Evolutionary conservation across 1,140 invertebrate species (phyloP), one percentile per base, ranked within the genome.

Genomic region (Lordiphosa stackelbergi): DNA sequence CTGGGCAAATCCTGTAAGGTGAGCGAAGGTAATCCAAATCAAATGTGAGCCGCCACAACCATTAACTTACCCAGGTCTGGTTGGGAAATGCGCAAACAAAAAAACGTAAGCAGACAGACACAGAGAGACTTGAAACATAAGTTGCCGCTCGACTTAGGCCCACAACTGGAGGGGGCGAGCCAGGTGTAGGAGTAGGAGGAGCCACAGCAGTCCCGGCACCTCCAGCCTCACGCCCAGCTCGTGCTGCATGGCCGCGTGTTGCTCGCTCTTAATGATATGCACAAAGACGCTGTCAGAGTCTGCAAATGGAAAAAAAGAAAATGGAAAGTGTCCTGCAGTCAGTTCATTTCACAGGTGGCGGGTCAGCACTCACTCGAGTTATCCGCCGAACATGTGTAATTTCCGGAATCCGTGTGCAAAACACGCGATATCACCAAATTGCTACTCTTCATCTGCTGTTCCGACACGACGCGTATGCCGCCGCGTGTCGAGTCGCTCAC

Each of bases 401-500:
- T 96, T 12, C 95, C 95, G 5, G 94, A 95, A 88, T 96, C 94
- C 61, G 91, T 89, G 12, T 93, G 91, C 45, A 92, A 89, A 24
- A 94, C 94, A 63, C 93, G 90, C 12, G 94, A 94, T 79, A 97
- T 96, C 53, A 95, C 90, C 72, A 96, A 90, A 63, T 93, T 91
- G 60, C 94, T 95, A 54, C 94, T 96, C 53, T 94, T 91, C 24
- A 94, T 95, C 65, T 94, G 91, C 79, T 95, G 95, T 79, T 96
- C 95, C 1, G 95, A 96, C 16, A 96, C 92, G 16, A 96, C 94
- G 73, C 91, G 95, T 71, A 97, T 95, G 38, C 95, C 93, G 35
- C 94, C 93, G 10, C 94, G 90, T 73, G 94, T 92, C 47, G 94
- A 94, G 88, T 96, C 96, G 89, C 96, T 96, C 85, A 96, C 94